Evolutionary conservation across 23 tunicate genomes (phyloP), one percentile per base, ranked within the genome.

Genomic region (Phallusia fumigata): DNA sequence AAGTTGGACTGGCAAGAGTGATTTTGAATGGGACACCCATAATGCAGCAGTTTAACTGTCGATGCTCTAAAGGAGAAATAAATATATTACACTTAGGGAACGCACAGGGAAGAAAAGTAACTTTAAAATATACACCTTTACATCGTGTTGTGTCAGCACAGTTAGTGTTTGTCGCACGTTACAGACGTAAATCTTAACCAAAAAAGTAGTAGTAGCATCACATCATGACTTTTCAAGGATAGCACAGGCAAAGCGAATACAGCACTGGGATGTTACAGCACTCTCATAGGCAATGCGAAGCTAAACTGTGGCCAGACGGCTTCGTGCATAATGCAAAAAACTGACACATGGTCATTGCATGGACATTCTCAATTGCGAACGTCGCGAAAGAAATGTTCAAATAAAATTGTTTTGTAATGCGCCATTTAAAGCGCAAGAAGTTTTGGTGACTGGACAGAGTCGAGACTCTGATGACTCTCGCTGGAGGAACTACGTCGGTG

Each of bases 401-500:
- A 24, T 58, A 21, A 21, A 22, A 24, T 21, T 21, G 28, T 22
- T 16, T 58, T 58, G 28, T 24, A 1, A 8, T 13, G 28, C 8
- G 69, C 77, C 19, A 6, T 19, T 81, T 53, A 88, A 75, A 88
- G 76, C 10, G 95, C 72, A 2, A 92, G 80, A 51, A 92, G 81
- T n/a, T 87, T 87, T 5, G 90, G 97, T 6, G 97, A 92, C 45
- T 92, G 77, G 5, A 87, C 97, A 0, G 91, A 92, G 80, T 92
- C 97, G 6, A 83, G 91, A 53, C 97, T 92, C 53, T 77, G 78
- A 72, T 81, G 88, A 32, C 86, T 81, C 21, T 92, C 97, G 75
- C 97, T 92, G n/a, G 97, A 92, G 15, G 97, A 92, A 32, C 97
- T 79, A 50, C 96, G 80, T 35, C 97, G 84, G 74, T 92, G 91